Percentiles rank a stretch among this genome's conserved stretches.
Conservation (phyloP, 2,797 vertebrate species). For the Urosaurus nigricauda region DNA sequence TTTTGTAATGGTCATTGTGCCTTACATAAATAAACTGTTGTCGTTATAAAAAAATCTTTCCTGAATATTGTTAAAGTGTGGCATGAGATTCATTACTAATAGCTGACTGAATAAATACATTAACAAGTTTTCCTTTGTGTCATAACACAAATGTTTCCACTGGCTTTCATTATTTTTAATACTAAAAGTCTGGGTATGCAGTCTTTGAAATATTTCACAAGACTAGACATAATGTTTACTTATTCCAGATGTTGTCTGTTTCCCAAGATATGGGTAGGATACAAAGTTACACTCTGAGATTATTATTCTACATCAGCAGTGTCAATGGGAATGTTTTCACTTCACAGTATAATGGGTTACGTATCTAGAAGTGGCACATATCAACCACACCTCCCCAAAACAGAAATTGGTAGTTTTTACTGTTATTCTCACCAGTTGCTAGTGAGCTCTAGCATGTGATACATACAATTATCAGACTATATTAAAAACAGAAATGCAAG, state of each 20-base stretch:
- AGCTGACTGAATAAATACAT: constrained; percentile 49
- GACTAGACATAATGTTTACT: constrained; percentile 68
- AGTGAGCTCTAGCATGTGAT: neutral
- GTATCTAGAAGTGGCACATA: neutral
- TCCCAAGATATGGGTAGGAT: constrained; percentile 56
- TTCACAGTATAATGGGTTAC: constrained; percentile 20
- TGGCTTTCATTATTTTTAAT: constrained; percentile 67
- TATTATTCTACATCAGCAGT: constrained; percentile 47
- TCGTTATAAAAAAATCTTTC: constrained; percentile 38
- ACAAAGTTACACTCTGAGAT: constrained; percentile 46
- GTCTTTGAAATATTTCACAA: constrained; percentile 63
- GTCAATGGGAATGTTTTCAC: constrained; percentile 38
- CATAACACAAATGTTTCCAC: constrained; percentile 68
- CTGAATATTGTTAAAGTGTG: constrained; percentile 44
- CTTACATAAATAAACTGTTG: too few species aligned
- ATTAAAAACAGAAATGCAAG: neutral
- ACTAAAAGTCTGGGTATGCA: constrained; percentile 56
- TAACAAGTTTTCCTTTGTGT: constrained; percentile 50
- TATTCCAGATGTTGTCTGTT: constrained; percentile 75
- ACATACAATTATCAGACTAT: constrained; percentile 19
- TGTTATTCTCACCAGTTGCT: constrained; percentile 15
- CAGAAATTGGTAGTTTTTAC: constrained; percentile 6
- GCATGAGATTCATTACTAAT: constrained; percentile 53
- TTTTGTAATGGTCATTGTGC: too few species aligned
- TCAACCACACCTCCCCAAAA: neutral